phyloP scores from a whole-genome alignment of 2,888 invertebrate genomes.

The Pelosia muscerda region DNA sequence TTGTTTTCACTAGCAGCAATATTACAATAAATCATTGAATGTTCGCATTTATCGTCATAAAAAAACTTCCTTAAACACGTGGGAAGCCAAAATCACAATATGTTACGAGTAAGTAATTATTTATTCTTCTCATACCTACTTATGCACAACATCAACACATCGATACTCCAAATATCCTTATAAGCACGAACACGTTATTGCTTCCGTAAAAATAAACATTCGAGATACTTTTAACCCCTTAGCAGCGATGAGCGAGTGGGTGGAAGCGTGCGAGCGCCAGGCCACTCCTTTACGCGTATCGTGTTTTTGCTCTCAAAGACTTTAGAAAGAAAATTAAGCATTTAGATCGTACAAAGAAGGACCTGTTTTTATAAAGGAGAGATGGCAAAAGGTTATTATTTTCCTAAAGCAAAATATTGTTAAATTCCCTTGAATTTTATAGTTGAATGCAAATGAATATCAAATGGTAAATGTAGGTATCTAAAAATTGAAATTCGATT shows the following conservation, averaged over 20 bases:
- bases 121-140: constrained; percentile 26
- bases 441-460: not conserved
- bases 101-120: constrained; percentile 30
- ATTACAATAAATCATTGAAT: not conserved
- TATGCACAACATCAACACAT: constrained; percentile 25
- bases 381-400: not conserved
- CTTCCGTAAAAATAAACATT: constrained; percentile 36
- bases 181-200: constrained; percentile 27
- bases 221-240: constrained; percentile 25
- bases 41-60: not conserved
- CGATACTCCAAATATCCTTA: constrained; percentile 28
- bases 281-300: constrained; percentile 11
- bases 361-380: constrained; percentile 3
- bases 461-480: not conserved
- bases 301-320: constrained; percentile 16
- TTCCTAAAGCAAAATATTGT: constrained; percentile 1
- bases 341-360: constrained; percentile 9
- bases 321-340: constrained; percentile 18
- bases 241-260: constrained; percentile 19
- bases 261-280: constrained; percentile 14
- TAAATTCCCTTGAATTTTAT: not conserved
- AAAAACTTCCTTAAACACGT: constrained; percentile 6
- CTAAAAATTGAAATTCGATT: not conserved
- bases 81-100: constrained; percentile 18
- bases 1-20: too few species aligned